Conservation (phyloP, 2,797 vertebrate species). For the Acanthurus lineatus region DNA sequence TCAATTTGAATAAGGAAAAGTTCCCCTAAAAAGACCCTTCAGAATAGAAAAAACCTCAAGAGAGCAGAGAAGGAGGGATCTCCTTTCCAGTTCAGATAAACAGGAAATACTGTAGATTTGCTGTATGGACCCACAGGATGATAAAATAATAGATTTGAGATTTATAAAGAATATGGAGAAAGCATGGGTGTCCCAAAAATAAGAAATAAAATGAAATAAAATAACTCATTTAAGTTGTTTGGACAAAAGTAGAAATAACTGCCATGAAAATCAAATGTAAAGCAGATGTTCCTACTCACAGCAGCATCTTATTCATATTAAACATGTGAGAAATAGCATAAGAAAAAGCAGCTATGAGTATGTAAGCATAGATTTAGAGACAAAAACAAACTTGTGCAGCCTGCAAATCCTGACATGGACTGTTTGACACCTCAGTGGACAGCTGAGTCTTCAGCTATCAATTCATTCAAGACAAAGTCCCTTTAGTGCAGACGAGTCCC, state of each 20-base stretch:
- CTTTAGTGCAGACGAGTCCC: too few relatives aligned
- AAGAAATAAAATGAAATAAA: too few relatives aligned
- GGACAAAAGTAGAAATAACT: not conserved
- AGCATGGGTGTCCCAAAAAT: not conserved
- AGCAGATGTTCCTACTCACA: not conserved
- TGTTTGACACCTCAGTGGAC: too few relatives aligned
- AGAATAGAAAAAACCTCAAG: too few relatives aligned
- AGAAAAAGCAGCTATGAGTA: not conserved
- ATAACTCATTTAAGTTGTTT: not conserved
- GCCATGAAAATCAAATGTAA: constrained; percentile 4
- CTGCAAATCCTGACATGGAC: not conserved
- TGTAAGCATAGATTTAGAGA: not conserved
- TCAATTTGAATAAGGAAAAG: not conserved
- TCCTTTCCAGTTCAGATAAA: too few relatives aligned
- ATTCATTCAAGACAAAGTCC: not conserved
- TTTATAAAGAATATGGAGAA: not conserved
- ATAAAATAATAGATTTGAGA: not conserved
- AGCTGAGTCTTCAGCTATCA: not conserved
- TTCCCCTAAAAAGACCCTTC: too few relatives aligned
- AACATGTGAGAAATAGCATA: not conserved
- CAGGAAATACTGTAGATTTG: not conserved
- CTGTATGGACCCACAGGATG: not conserved
- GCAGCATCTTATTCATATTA: not conserved
- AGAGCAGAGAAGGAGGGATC: too few relatives aligned
- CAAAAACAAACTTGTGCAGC: not conserved